These are phyloP conservation scores for Lymantria monacha DNA, from an alignment of 2,888 invertebrate genomes.

Conservation along the genomic window DNA sequence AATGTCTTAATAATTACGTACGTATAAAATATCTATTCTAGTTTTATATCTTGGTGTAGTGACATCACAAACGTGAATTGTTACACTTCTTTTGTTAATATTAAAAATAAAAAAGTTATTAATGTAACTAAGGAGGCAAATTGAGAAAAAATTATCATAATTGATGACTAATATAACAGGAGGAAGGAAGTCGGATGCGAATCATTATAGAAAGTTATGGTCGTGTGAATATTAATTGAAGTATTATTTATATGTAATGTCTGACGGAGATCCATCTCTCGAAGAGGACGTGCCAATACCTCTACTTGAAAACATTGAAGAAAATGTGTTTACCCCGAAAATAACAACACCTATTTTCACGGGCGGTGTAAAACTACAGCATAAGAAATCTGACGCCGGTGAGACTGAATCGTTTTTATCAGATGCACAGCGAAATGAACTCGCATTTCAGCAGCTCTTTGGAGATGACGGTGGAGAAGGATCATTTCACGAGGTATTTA, in stretches of 20 bases:
- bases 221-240: constrained; percentile 18
- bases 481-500: constrained; percentile 59
- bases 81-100: too few species aligned
- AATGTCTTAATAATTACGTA: too few species aligned
- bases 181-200: constrained; percentile 17
- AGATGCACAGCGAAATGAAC: constrained; percentile 71
- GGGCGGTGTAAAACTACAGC: constrained; percentile 65
- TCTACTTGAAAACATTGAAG: constrained; percentile 60
- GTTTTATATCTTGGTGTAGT: too few species aligned
- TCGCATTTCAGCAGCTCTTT: constrained; percentile 71
- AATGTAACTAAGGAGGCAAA: too few species aligned
- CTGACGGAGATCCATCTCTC: constrained; percentile 78
- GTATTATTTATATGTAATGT: constrained; percentile 63
- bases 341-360: constrained; percentile 70
- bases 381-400: constrained; percentile 60
- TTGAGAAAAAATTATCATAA: too few species aligned
- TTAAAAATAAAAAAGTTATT: too few species aligned
- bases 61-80: too few species aligned
- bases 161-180: too few species aligned
- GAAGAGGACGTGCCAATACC: constrained; percentile 76
- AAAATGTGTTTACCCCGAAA: constrained; percentile 75
- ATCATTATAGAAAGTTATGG: constrained; percentile 14
- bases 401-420: constrained; percentile 69
- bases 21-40: too few species aligned
- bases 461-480: constrained; percentile 65